Evolutionary conservation across 2,113 vertebrate genomes (phyloP).

Genomic region (Oryzias melastigma): DNA sequence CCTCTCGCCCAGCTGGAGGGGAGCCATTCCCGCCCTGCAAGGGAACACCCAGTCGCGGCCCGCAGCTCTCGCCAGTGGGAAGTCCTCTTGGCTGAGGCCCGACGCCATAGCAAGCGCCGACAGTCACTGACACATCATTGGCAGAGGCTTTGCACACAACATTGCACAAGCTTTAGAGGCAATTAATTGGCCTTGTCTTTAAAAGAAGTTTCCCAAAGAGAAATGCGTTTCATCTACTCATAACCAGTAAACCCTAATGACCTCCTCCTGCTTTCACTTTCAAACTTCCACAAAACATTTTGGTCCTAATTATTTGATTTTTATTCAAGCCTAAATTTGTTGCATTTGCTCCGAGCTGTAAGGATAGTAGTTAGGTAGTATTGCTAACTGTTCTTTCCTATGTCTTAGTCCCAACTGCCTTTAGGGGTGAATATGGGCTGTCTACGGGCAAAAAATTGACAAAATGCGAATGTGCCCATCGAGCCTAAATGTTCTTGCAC

Average conservation of each 20-base stretch:
- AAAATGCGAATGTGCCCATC: too few species aligned
- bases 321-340: conserved; percentile 1
- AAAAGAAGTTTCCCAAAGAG: neutral
- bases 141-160: conserved; percentile 32
- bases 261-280: too few species aligned
- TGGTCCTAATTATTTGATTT: neutral
- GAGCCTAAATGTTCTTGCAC: too few species aligned
- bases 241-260: too few species aligned
- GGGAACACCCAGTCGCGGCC: conserved; percentile 61
- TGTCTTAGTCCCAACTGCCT: too few species aligned
- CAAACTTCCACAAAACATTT: neutral
- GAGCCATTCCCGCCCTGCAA: conserved; percentile 61
- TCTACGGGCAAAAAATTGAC: too few species aligned
- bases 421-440: too few species aligned
- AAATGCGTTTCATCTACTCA: too few species aligned
- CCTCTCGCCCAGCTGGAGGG: conserved; percentile 73
- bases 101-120: conserved; percentile 37
- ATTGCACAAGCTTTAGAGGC: conserved; percentile 12
- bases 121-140: conserved; percentile 63
- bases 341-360: conserved; percentile 14
- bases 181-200: neutral
- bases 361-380: conserved; percentile 34
- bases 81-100: conserved; percentile 68
- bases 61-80: conserved; percentile 58
- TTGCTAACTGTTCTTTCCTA: conserved; percentile 10